Percentiles rank a stretch among this genome's conserved stretches.
Evolutionary conservation across 2,888 invertebrate genomes (phyloP).

Genomic region (Caenorhabditis macrosperma): DNA sequence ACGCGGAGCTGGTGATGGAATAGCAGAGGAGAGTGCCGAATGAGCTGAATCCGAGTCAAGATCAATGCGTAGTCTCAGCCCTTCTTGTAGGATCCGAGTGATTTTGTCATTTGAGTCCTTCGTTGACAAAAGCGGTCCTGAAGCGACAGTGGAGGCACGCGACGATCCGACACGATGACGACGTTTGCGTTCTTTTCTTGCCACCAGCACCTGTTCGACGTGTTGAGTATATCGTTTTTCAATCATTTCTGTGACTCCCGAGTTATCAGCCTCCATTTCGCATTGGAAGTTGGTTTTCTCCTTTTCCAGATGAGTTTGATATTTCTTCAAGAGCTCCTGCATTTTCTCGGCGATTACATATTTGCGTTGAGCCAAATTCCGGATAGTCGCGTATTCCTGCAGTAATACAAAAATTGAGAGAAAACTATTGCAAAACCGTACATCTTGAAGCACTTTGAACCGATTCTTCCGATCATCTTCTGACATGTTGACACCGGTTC

Average conservation of each 20-base stretch:
- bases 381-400: conserved; percentile 89
- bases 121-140: conserved; percentile 20
- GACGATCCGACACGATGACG: conserved; percentile 27
- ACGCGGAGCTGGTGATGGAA: conserved; percentile 58
- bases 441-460: conserved; percentile 43
- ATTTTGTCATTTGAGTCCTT: conserved; percentile 55
- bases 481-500: conserved; percentile 47
- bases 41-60: conserved; percentile 53
- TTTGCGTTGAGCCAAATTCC: conserved; percentile 97
- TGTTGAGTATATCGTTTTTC: conserved; percentile 74
- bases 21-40: conserved; percentile 45
- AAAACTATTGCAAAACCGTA: conserved; percentile 3
- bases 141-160: conserved; percentile 34
- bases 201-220: conserved; percentile 58
- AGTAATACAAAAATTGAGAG: neutral
- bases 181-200: conserved; percentile 64
- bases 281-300: conserved; percentile 98
- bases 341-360: conserved; percentile 87
- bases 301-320: conserved; percentile 69
- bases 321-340: conserved; percentile 67
- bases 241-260: conserved; percentile 75
- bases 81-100: conserved; percentile 47
- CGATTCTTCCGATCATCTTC: conserved; percentile 83
- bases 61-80: conserved; percentile 30
- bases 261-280: conserved; percentile 93